Evolutionary conservation across 2,888 invertebrate species (phyloP), one percentile per base, ranked within the genome.

Genomic region (Aspidiotus rigidus): DNA sequence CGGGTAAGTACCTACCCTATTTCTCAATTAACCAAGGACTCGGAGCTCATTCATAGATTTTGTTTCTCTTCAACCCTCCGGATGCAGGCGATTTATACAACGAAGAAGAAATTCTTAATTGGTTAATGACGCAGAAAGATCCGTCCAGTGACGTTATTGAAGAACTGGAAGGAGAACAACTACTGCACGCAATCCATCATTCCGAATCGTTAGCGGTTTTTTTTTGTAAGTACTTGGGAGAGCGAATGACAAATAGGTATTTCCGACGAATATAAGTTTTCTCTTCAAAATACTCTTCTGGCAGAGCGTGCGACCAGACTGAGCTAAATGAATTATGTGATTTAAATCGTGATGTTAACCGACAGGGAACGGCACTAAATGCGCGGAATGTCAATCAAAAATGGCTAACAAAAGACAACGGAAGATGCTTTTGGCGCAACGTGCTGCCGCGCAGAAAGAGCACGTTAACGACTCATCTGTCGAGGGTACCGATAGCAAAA

Each of bases 121-220:
- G 94, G 94, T 80, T 94, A 71, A 78, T 94, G 75, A 88, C 90
- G 54, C 92, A 94, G 79, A 93, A 94, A 78, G 92, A 94, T 80
- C 94, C 94, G 64, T 86, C 89, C 61, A 91, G 92, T 57, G 93
- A 93, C 77, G 86, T 91, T 64, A 94, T 94, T 74, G 93, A 93
- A 80, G 91, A 89, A 74, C 80, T 90, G 16, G 90, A 90, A 78
- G 93, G 93, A 56, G 88, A 87, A 75, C 86, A 86, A 69, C 81
- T 93, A 64, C 78, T 86, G 57, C 82, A 86, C 71, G 78, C 91
- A 71, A 92, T 94, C 74, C 84, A 88, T 76, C 85, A 88, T 72
- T 87, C 90, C 57, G 86, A 88, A 74, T 89, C 92, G 53, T 80
- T 94, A 73, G 93, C 93, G 8, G 89, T 94, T 41, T 93, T 92